phyloP scores from a whole-genome alignment of 2,113 vertebrate species.

The Malurus cyaneus region DNA sequence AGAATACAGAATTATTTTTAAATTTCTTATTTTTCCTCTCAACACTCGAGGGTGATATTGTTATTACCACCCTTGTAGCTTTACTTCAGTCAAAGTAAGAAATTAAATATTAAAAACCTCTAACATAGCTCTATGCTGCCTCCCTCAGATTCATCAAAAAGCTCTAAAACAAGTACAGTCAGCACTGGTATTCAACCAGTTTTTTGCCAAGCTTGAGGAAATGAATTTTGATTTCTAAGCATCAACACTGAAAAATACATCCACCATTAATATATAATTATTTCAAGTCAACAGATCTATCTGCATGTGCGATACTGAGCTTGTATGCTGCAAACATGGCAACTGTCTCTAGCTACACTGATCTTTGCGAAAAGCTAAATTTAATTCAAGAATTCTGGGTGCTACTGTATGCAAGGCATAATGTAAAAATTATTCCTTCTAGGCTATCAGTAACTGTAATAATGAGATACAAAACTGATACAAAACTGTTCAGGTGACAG shows the following conservation, averaged over 20 bases:
- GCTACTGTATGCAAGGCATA: not conserved
- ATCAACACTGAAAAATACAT: not conserved
- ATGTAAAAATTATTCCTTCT: not conserved
- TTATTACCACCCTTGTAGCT: not conserved
- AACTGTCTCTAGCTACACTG: not conserved
- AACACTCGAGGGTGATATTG: not conserved
- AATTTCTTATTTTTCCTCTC: not conserved
- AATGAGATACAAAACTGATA: not conserved
- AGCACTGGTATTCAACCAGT: not conserved
- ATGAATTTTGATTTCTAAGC: not conserved
- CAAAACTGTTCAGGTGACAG: not conserved
- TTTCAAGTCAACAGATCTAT: not conserved
- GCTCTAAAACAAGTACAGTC: not conserved
- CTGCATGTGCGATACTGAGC: not conserved
- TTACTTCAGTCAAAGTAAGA: not conserved
- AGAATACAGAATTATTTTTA: slow-evolving; percentile 77
- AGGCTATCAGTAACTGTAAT: not conserved
- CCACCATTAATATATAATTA: not conserved
- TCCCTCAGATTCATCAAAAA: slow-evolving; percentile 49
- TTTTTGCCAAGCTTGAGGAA: not conserved
- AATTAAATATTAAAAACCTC: not conserved
- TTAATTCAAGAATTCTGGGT: not conserved
- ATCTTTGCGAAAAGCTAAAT: not conserved
- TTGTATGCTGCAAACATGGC: not conserved
- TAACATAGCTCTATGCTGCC: slow-evolving; percentile 55